Conservation (phyloP, 2,888 invertebrate species). For the Hydraecia micacea region DNA sequence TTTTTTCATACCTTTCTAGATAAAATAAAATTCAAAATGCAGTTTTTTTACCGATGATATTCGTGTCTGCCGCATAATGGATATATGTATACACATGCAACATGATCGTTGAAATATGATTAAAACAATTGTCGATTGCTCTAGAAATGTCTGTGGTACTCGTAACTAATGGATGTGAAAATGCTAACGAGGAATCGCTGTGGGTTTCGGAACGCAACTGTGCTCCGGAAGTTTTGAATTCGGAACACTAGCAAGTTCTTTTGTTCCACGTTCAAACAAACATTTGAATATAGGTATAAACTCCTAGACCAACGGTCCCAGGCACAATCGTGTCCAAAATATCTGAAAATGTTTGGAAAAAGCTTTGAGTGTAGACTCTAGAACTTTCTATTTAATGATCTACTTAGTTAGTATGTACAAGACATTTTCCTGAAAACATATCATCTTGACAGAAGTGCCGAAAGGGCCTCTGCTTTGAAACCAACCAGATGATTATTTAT, state of each 20-base stretch:
- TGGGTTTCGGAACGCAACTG: slow-evolving; percentile 31
- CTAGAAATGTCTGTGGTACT: slow-evolving; percentile 2
- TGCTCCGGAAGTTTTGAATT: slow-evolving; percentile 41
- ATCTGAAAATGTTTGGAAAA: not conserved
- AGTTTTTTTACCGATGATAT: not conserved
- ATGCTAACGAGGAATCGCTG: slow-evolving; percentile 29
- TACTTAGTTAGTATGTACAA: not conserved
- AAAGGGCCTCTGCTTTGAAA: not conserved
- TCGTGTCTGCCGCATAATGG: slow-evolving; percentile 26
- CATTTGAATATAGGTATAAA: slow-evolving; percentile 41
- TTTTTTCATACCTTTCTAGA: slow-evolving; percentile 18
- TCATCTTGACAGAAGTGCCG: not conserved
- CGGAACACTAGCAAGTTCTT: slow-evolving; percentile 19
- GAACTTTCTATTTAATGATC: not conserved
- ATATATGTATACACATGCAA: slow-evolving; percentile 40
- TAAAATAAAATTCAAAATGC: slow-evolving; percentile 15
- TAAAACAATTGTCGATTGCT: slow-evolving; percentile 13
- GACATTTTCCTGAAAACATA: not conserved
- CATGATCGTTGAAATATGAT: slow-evolving; percentile 20
- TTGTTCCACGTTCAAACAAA: slow-evolving; percentile 44
- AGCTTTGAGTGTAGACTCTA: not conserved
- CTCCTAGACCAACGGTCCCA: not conserved
- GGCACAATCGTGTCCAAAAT: not conserved
- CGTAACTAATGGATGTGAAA: slow-evolving; percentile 26
- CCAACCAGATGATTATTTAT: slow-evolving; percentile 4